phyloP scores from a whole-genome alignment of 2,113 vertebrate genomes.

The Neolamprologus cancellatus region DNA sequence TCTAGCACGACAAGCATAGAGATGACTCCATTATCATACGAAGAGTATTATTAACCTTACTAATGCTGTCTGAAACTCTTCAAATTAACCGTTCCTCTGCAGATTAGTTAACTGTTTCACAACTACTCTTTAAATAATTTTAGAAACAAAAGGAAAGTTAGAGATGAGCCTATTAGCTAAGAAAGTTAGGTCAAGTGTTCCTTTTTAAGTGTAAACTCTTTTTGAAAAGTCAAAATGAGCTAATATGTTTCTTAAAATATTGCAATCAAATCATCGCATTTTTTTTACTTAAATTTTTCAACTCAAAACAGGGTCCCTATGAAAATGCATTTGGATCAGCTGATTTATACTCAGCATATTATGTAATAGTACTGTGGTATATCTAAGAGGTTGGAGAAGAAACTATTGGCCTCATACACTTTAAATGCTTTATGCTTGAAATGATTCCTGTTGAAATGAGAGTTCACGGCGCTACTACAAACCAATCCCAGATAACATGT shows the following conservation, averaged over 20 bases:
- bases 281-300: background rate
- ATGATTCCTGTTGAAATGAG: background rate
- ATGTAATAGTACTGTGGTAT: background rate
- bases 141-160: background rate
- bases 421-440: background rate
- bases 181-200: background rate
- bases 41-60: background rate
- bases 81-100: background rate
- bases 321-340: background rate
- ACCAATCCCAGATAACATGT: background rate
- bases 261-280: background rate
- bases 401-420: background rate
- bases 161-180: background rate
- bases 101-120: background rate
- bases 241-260: background rate
- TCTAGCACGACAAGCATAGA: background rate
- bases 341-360: background rate
- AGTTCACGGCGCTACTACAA: background rate
- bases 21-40: background rate
- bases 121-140: background rate
- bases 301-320: background rate
- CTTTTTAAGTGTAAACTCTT: background rate
- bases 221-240: background rate
- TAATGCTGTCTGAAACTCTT: background rate
- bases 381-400: background rate